A percentile compares a stretch with the other conserved stretches of the same genome.
Conservation (phyloP, 1,140 invertebrate species). For the Laupala kohalensis region DNA sequence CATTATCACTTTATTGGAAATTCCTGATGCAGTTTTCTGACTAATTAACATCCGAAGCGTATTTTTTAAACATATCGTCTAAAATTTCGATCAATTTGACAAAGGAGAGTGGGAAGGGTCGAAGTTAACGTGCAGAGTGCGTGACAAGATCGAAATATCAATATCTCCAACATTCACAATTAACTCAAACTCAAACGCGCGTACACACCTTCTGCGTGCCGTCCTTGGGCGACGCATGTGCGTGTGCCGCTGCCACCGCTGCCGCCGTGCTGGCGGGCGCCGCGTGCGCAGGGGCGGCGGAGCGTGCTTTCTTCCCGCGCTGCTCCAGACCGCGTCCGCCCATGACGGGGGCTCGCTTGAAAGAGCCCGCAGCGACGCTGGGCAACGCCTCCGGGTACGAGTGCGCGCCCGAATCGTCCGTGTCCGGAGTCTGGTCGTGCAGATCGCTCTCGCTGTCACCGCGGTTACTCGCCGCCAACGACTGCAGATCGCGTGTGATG, state of each 20-base stretch:
- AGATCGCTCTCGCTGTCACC: slow-evolving; percentile 44
- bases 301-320: slow-evolving; percentile 40
- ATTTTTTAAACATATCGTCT: too few relatives aligned
- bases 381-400: slow-evolving; percentile 29
- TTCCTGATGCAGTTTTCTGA: too few relatives aligned
- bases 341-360: slow-evolving; percentile 40
- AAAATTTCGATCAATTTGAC: too few relatives aligned
- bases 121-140: too few relatives aligned
- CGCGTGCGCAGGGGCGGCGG: slow-evolving; percentile 34
- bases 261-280: slow-evolving; percentile 1
- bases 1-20: too few relatives aligned
- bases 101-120: too few relatives aligned
- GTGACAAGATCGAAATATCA: too few relatives aligned
- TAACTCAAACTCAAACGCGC: too few relatives aligned
- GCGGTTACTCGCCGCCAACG: slow-evolving; percentile 24
- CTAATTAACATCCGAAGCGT: too few relatives aligned
- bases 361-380: slow-evolving; percentile 23
- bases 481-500: slow-evolving; percentile 34
- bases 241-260: too few relatives aligned
- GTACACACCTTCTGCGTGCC: neutral
- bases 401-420: slow-evolving; percentile 43
- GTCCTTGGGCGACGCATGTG: neutral
- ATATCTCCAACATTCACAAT: too few relatives aligned
- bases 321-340: slow-evolving; percentile 34
- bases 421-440: slow-evolving; percentile 46